phyloP scores from a whole-genome alignment of 2,888 invertebrate genomes.

The Epinotia bilunana region DNA sequence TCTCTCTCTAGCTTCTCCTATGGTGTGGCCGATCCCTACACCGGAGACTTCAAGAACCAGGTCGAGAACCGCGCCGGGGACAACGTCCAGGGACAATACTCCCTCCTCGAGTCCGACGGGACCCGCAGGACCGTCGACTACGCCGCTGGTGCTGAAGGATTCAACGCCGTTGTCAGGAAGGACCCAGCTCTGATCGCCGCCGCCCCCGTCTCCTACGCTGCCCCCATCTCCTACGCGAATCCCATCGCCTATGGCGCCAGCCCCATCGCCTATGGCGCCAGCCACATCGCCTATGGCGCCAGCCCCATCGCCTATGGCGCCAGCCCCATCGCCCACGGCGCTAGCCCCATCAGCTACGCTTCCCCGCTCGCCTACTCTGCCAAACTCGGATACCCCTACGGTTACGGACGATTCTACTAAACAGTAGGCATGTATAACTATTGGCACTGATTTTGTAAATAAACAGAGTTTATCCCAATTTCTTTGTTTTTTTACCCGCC shows the following conservation, averaged over 20 bases:
- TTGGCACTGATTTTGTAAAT: constrained; percentile 54
- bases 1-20: constrained; percentile 80
- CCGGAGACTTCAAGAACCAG: constrained; percentile 84
- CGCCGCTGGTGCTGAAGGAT: constrained; percentile 81
- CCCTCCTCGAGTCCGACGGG: constrained; percentile 82
- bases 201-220: constrained; percentile 55
- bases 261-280: constrained; percentile 44
- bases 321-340: constrained; percentile 34
- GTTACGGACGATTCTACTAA: constrained; percentile 49
- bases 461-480: constrained; percentile 46
- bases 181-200: constrained; percentile 72
- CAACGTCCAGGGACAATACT: constrained; percentile 83
- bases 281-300: constrained; percentile 48
- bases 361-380: constrained; percentile 50
- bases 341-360: constrained; percentile 50
- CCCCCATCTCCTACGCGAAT: constrained; percentile 50
- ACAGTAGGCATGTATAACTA: constrained; percentile 10
- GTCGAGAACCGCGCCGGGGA: constrained; percentile 78
- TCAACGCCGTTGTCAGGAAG: constrained; percentile 83
- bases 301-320: background rate
- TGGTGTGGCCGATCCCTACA: constrained; percentile 82
- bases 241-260: constrained; percentile 45
- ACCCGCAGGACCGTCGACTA: constrained; percentile 83
- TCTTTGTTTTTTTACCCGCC: constrained; percentile 19
- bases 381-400: constrained; percentile 48